phyloP scores from a whole-genome alignment of 2,888 invertebrate species.

The Spialia ferax region DNA sequence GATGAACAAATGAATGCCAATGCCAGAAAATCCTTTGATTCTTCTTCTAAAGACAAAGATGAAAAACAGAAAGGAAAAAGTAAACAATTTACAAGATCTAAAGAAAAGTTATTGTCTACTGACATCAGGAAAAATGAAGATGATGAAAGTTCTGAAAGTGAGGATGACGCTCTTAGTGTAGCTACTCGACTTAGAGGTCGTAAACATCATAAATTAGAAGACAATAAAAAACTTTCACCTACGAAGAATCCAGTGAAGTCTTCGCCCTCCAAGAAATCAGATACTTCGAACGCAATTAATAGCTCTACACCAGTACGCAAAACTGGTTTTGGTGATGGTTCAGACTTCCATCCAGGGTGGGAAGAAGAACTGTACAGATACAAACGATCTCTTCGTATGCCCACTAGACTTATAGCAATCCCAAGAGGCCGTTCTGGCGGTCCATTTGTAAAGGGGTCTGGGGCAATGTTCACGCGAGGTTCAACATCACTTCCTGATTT shows the following conservation, averaged over 20 bases:
- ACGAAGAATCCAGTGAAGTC: constrained; percentile 69
- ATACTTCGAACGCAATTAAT: constrained; percentile 61
- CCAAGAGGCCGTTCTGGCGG: constrained; percentile 89
- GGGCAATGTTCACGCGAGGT: constrained; percentile 85
- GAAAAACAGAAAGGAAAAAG: constrained; percentile 66
- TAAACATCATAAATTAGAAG: constrained; percentile 81
- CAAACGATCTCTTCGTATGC: constrained; percentile 94
- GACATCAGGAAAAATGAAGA: constrained; percentile 72
- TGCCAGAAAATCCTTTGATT: constrained; percentile 71
- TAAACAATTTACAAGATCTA: constrained; percentile 62
- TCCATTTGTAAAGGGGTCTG: constrained; percentile 68
- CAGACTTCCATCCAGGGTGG: constrained; percentile 92
- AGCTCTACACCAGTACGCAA: constrained; percentile 76
- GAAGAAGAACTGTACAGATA: constrained; percentile 94
- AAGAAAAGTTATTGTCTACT: constrained; percentile 63
- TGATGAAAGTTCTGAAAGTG: constrained; percentile 73
- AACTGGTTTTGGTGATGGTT: constrained; percentile 90
- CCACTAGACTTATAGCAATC: constrained; percentile 92
- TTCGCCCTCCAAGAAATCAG: constrained; percentile 68
- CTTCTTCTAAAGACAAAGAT: constrained; percentile 64
- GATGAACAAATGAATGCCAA: constrained; percentile 74
- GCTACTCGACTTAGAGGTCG: constrained; percentile 77
- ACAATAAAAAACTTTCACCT: constrained; percentile 56
- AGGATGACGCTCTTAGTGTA: constrained; percentile 71
- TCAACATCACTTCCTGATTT: constrained; percentile 93